Base-by-base conservation (phyloP, 1,140 invertebrate species). In the Zaprionus taronus region DNA sequence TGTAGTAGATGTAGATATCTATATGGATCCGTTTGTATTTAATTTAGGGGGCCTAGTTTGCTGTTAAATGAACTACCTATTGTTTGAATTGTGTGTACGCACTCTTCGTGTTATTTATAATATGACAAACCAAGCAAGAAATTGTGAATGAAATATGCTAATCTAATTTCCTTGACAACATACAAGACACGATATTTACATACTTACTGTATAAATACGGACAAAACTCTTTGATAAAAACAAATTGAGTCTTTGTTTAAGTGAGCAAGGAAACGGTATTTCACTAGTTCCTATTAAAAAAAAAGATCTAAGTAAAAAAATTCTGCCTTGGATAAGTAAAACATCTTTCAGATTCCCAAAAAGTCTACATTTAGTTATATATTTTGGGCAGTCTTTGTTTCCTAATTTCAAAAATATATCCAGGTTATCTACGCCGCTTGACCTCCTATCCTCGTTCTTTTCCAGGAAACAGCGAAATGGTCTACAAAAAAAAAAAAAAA, bases 381-480 rank as follows among this genome's bases (percentile, higher is more conserved):
- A 17, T 31, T 47, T 47, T 22, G 3, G 9, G 6, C 5, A 17
- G 5, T 31, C 60, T 71, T 55, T 72, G 51, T 77, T 38, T 55
- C 66, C 61, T 91, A 86, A 91, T 87, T 66, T 81, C 24, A 49
- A 57, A 81, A 72, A 77, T 80, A 77, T 41, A 7, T 64, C 47
- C 74, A 80, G 82, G 87, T 91, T 91, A 87, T 91, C 79, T 80
- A 57, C 87, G 77, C 83, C 66, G 79, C 79, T 91, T 76, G 87
- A 82, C 60, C 55, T 64, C 72, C 55, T 68, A 78, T 70, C 70
- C 65, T 80, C 64, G 36, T 60, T 47, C 22, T 31, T 47, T 90
- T 85, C 75, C 64, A 31, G 38, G 86, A 81, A 90, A 57, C 34
- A 63, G 34, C 57, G 57, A 38, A 74, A 70, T 62, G 17, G 26